These are phyloP conservation scores for Sarotherodon lohbergeri DNA, from an alignment of 2,113 vertebrate species.

Conservation along the genomic window DNA sequence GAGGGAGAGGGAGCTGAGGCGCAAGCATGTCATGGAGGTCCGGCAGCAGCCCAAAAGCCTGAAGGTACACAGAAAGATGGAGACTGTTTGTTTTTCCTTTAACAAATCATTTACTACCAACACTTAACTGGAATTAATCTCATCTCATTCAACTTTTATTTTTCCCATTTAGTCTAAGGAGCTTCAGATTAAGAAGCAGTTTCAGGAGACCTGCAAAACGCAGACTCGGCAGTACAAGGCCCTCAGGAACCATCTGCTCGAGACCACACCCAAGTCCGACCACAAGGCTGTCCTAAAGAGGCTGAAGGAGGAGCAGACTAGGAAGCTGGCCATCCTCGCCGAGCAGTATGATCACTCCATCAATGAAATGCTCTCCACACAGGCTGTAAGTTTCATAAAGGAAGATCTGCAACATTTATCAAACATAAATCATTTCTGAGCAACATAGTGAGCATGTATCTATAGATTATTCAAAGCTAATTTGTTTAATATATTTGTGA, in stretches of 20 bases:
- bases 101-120: background rate
- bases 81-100: background rate
- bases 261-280: slow-evolving; percentile 94
- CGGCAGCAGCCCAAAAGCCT: slow-evolving; percentile 98
- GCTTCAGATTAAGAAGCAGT: slow-evolving; percentile 90
- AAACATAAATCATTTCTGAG: background rate
- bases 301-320: slow-evolving; percentile 97
- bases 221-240: slow-evolving; percentile 98
- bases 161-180: slow-evolving; percentile 78
- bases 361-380: slow-evolving; percentile 98
- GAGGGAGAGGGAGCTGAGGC: slow-evolving; percentile 91
- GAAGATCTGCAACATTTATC: background rate
- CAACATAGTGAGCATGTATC: background rate
- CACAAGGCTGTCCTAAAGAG: slow-evolving; percentile 99
- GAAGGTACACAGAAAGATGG: slow-evolving; percentile 74
- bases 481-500: background rate
- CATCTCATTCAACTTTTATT: background rate
- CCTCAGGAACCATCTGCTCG: slow-evolving; percentile 93
- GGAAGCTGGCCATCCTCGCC: slow-evolving; percentile 96
- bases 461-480: background rate
- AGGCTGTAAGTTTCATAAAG: slow-evolving; percentile 83
- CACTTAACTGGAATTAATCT: background rate
- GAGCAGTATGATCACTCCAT: slow-evolving; percentile 99
- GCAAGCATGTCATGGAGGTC: slow-evolving; percentile 98
- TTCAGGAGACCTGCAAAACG: slow-evolving; percentile 97